phyloP scores from a whole-genome alignment of 2,113 vertebrate genomes.

The Acrocephalus kingi region DNA sequence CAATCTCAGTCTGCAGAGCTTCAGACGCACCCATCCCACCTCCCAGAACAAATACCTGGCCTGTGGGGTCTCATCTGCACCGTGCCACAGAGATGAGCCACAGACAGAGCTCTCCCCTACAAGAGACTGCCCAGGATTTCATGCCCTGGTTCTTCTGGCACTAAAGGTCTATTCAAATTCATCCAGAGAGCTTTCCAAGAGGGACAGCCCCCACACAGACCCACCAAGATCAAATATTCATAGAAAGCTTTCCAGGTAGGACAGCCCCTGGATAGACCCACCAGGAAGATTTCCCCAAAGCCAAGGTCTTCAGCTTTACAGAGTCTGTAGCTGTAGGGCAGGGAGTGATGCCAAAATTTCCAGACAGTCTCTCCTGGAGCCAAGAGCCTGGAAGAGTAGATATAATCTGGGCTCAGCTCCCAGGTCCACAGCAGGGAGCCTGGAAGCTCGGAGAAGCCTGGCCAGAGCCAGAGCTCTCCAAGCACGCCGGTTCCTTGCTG shows the following conservation, averaged over 20 bases:
- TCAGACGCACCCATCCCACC: background rate
- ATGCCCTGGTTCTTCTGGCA: background rate
- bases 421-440: constrained; percentile 51
- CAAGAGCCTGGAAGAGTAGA: constrained; percentile 59
- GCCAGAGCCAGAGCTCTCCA: background rate
- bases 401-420: constrained; percentile 63
- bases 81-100: background rate
- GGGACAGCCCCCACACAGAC: background rate
- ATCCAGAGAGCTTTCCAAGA: background rate
- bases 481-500: background rate
- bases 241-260: background rate
- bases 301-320: constrained; percentile 34
- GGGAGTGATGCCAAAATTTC: constrained; percentile 42
- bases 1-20: background rate
- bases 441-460: background rate
- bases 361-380: constrained; percentile 58
- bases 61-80: background rate
- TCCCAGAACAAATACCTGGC: background rate
- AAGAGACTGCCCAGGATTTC: background rate
- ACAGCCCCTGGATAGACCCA: constrained; percentile 26
- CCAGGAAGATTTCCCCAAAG: constrained; percentile 47
- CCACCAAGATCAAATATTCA: background rate
- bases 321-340: constrained; percentile 15
- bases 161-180: background rate
- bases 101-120: background rate